Evolutionary conservation across 2,888 invertebrate genomes (phyloP), one percentile per base, ranked within the genome.

Genomic region (Hypena proboscidalis): DNA sequence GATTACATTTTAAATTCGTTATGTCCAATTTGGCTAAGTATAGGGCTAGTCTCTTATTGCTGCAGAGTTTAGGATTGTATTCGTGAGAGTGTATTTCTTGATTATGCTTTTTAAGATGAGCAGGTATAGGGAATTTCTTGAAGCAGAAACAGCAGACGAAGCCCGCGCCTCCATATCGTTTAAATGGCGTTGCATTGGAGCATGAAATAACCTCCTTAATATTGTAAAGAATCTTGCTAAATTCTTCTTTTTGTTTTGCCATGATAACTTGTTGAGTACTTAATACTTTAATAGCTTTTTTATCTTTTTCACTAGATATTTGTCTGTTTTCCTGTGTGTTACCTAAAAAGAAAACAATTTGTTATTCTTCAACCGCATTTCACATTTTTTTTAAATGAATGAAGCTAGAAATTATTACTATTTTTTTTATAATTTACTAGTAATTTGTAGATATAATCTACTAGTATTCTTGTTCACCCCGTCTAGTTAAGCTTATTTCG

Each of bases 61-160:
- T 22, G 64, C 64, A 64, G 19, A 64, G 64, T 48, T 58, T 64
- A 5, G 58, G 35, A 46, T 61, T 64, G 1, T 48, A 34, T 44
- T 69, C 53, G 32, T 72, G 53, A 2, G 64, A 57, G 38, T 77
- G 78, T 1, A 38, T 40, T 23, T 62, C 49, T 1, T 70, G 31
- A 2, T 64, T 70, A 32, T 79, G 77, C 7, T 37, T 40, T 58
- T 78, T 78, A 26, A 77, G 47, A 11, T 73, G 62, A 8, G 43
- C 38, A 0, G 77, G 74, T n/a, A 61, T 49, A 3, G 56, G 60
- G 23, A 57, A 79, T 6, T 61, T 53, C 5, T 69, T 58, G n/a
- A 52, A 52, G 25, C 78, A 79, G 43, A 73, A 77, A 30, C 58
- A 59, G 46, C 78, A 79, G 5, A 58, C 66, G 52, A 68, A 75